Evolutionary conservation across 2,888 invertebrate genomes (phyloP), one percentile per base, ranked within the genome.

Genomic region (Pammene aurita): DNA sequence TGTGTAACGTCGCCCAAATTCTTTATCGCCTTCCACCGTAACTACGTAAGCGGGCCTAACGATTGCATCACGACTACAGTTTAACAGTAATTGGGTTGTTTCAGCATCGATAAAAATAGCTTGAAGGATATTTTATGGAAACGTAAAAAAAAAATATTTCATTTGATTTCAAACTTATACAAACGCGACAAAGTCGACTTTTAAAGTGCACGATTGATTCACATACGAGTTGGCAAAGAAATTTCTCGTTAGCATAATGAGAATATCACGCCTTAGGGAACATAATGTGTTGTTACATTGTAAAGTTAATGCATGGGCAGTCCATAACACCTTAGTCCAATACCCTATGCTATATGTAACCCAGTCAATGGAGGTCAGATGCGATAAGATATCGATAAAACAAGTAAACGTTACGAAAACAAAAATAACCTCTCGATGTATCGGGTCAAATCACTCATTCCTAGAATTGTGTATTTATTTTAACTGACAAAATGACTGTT

Each of bases 241-340:
- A 10, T 13, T 10, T 41, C 18, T 52, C 2, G 62, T 52, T 52
- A 52, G 35, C 44, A 67, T 67, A 68, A 66, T 60, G 58, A 35
- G 66, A 58, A 68, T 52, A 63, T 68, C 50, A 69, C 64, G 60
- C 64, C 60, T 60, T 60, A 2, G 54, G 46, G 54, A 46, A 65
- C 60, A 62, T 67, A 55, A 67, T 58, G 52, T 60, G 55, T 64
- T 67, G 55, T 55, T 60, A 65, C 69, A 69, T 65, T 69, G 64
- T 69, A 69, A 65, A 69, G 58, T 55, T 67, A 60, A 65, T 68
- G 69, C 63, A 63, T 64, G 54, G 64, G 57, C 58, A 38, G 52
- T 54, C 68, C 38, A 64, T 54, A 69, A 69, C 69, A 69, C 69
- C 69, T 69, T 63, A 56, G 63, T 63, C 63, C 68, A 68, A 68